phyloP scores from a whole-genome alignment of 1,140 invertebrate species.

The Stenopsyche tienmushanensis region DNA sequence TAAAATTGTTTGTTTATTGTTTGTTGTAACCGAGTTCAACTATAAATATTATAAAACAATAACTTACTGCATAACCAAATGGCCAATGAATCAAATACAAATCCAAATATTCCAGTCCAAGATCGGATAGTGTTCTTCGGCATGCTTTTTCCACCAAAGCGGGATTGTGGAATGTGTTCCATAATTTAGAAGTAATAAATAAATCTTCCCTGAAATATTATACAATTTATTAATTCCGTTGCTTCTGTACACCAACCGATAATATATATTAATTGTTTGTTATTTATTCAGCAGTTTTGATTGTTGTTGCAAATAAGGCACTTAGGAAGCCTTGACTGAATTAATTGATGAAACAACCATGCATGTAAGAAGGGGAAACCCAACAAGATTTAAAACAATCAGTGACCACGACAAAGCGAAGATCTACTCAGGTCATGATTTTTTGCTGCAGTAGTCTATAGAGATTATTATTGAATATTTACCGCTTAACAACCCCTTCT shows the following conservation, averaged over 20 bases:
- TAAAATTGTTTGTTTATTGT: too few relatives aligned
- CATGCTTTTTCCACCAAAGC: conserved; percentile 49
- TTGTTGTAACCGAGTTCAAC: too few relatives aligned
- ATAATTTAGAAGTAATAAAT: not conserved
- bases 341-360: not conserved
- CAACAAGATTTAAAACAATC: not conserved
- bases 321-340: too few relatives aligned
- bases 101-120: conserved; percentile 73
- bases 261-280: not conserved
- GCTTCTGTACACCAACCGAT: too few relatives aligned
- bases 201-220: not conserved
- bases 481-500: conserved; percentile 69
- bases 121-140: conserved; percentile 61
- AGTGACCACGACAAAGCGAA: conserved; percentile 12
- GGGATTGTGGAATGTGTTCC: not conserved
- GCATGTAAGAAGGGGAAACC: not conserved
- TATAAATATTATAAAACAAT: too few relatives aligned
- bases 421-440: not conserved
- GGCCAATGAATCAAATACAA: conserved; percentile 82
- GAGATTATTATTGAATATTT: not conserved
- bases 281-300: not conserved
- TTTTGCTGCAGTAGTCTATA: not conserved
- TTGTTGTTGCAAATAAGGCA: not conserved
- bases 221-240: not conserved
- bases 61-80: conserved; percentile 30